Percentiles rank a stretch among this genome's conserved stretches.
phyloP scores from a whole-genome alignment of 1,140 invertebrate genomes.

The Homarus americanus region DNA sequence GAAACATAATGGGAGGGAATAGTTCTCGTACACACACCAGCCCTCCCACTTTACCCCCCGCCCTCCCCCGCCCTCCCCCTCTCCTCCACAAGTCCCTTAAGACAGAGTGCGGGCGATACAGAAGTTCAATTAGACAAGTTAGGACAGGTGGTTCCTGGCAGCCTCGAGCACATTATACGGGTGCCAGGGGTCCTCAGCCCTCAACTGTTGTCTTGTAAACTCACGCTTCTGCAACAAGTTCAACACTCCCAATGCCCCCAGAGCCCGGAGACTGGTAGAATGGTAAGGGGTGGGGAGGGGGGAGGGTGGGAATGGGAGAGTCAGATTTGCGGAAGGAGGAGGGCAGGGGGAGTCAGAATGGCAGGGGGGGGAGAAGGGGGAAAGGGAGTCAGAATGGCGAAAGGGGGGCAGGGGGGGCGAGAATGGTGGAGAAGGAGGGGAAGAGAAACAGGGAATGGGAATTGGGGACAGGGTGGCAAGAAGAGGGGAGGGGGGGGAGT shows the following conservation, averaged over 20 bases:
- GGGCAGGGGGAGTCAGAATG: conserved; percentile 12
- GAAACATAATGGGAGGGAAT: too few relatives aligned
- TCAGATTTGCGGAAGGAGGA: neutral
- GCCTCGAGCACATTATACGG: too few relatives aligned
- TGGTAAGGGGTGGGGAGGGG: neutral
- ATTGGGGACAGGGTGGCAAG: too few relatives aligned
- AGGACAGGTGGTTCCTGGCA: too few relatives aligned
- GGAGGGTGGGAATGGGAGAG: conserved; percentile 3
- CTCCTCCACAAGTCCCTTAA: neutral
- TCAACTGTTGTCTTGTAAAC: too few relatives aligned
- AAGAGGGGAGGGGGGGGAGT: neutral
- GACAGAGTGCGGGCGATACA: neutral
- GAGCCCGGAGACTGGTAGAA: neutral
- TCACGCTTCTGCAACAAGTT: too few relatives aligned
- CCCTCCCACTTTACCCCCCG: neutral
- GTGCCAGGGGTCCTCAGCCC: too few relatives aligned
- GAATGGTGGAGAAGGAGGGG: neutral
- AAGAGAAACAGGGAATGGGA: conserved; percentile 1
- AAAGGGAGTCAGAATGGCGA: neutral
- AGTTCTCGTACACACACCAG: too few relatives aligned
- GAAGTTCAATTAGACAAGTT: neutral
- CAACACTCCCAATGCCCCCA: neutral
- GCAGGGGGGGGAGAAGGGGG: conserved; percentile 3
- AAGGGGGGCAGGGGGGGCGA: neutral
- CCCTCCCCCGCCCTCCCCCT: too few relatives aligned